Conservation (phyloP, 2,113 vertebrate species). For the Pungitius pungitius region DNA sequence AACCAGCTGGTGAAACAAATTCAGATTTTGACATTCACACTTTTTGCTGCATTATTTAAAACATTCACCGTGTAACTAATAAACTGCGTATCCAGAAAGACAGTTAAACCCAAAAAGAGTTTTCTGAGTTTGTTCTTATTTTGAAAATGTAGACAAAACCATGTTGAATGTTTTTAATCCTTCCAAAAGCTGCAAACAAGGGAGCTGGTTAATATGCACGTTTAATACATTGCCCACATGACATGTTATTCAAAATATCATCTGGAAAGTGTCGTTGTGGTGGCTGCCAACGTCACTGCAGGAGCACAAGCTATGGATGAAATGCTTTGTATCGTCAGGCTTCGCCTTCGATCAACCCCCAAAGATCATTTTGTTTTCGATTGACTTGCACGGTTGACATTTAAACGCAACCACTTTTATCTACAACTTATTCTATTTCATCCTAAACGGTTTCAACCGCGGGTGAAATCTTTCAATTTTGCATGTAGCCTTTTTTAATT, state of each 20-base stretch:
- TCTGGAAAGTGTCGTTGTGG: constrained; percentile 28
- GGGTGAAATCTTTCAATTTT: background rate
- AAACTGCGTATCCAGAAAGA: background rate
- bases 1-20: too few relatives aligned
- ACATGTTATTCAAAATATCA: constrained; percentile 25
- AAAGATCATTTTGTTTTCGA: background rate
- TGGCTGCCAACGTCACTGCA: constrained; percentile 19
- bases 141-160: background rate
- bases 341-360: constrained; percentile 19
- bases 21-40: background rate
- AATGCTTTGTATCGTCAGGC: constrained; percentile 14
- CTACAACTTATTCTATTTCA: background rate
- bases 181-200: background rate
- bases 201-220: background rate
- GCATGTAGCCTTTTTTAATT: constrained; percentile 9
- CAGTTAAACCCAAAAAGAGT: background rate
- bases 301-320: constrained; percentile 4
- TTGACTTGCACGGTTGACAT: background rate
- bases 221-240: background rate
- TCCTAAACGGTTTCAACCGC: constrained; percentile 6
- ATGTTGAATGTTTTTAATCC: background rate
- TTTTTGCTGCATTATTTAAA: background rate
- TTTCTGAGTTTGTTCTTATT: background rate
- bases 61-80: background rate
- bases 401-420: background rate